Percentiles rank a stretch among this genome's conserved stretches.
Conservation (phyloP, 2,113 vertebrate genomes). For the Uropsilus gracilis region DNA sequence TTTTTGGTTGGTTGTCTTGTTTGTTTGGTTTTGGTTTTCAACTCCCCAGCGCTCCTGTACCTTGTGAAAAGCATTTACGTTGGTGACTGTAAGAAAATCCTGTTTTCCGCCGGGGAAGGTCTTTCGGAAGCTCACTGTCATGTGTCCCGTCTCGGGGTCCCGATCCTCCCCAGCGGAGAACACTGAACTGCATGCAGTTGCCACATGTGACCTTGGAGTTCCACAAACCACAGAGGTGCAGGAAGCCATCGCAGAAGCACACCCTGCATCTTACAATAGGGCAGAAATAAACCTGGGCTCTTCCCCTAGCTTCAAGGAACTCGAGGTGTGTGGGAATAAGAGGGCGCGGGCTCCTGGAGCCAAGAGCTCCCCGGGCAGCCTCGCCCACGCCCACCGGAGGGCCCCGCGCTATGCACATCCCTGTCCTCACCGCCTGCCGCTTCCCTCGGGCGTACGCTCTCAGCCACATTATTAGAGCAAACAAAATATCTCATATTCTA, state of each 20-base stretch:
- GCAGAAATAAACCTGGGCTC: not conserved
- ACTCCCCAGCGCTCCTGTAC: not conserved
- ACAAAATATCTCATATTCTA: conserved; percentile 5
- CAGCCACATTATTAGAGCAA: not conserved
- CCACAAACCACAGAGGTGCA: not conserved
- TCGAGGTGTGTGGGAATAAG: too few relatives aligned
- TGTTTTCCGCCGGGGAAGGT: not conserved
- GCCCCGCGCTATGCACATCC: too few relatives aligned
- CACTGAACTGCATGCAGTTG: not conserved
- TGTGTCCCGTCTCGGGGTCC: not conserved
- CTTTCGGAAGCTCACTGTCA: not conserved
- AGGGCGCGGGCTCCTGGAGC: not conserved
- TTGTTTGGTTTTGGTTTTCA: not conserved
- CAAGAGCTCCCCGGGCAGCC: too few relatives aligned
- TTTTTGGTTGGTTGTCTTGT: too few relatives aligned
- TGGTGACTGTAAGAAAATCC: not conserved
- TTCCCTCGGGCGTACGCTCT: not conserved
- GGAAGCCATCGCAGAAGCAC: not conserved
- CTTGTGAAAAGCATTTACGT: not conserved
- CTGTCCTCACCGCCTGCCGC: too few relatives aligned
- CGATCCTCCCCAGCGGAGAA: not conserved
- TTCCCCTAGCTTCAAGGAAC: not conserved
- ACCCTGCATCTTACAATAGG: too few relatives aligned
- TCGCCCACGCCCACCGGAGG: too few relatives aligned
- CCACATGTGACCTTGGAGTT: not conserved